Evolutionary conservation across 2,888 invertebrate genomes (phyloP).

Genomic region (Agrochola litura): DNA sequence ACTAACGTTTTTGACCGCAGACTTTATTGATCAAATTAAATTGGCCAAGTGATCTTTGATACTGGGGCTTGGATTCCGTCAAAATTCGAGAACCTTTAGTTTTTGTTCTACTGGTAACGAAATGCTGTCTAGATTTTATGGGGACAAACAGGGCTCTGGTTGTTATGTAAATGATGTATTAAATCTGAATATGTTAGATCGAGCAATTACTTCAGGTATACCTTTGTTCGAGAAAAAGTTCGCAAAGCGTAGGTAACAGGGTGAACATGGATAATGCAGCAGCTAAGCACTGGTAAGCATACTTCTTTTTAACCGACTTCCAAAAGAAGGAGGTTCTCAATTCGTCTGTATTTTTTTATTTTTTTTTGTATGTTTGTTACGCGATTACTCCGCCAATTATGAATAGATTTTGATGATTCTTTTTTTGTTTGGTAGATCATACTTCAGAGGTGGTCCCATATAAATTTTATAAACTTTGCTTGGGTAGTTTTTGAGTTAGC

Average conservation of each 20-base stretch:
- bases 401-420: too few relatives aligned
- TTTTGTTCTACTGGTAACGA: not conserved
- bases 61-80: slow-evolving; percentile 17
- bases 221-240: not conserved
- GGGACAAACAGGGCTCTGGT: not conserved
- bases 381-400: too few relatives aligned
- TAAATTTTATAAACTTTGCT: too few relatives aligned
- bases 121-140: not conserved
- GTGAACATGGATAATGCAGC: not conserved
- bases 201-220: not conserved
- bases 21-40: slow-evolving; percentile 45
- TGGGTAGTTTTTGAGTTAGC: too few relatives aligned
- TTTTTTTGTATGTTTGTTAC: too few relatives aligned
- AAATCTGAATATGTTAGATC: not conserved
- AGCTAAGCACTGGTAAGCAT: not conserved
- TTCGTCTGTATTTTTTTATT: too few relatives aligned
- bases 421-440: too few relatives aligned
- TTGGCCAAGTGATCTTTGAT: slow-evolving; percentile 19
- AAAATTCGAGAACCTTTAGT: not conserved
- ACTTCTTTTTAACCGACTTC: too few relatives aligned
- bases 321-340: too few relatives aligned
- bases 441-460: too few relatives aligned
- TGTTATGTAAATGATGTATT: not conserved
- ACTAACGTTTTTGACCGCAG: slow-evolving; percentile 53
- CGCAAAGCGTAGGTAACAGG: not conserved